phyloP scores from a whole-genome alignment of 2,888 invertebrate species.

The Philereme transversata region DNA sequence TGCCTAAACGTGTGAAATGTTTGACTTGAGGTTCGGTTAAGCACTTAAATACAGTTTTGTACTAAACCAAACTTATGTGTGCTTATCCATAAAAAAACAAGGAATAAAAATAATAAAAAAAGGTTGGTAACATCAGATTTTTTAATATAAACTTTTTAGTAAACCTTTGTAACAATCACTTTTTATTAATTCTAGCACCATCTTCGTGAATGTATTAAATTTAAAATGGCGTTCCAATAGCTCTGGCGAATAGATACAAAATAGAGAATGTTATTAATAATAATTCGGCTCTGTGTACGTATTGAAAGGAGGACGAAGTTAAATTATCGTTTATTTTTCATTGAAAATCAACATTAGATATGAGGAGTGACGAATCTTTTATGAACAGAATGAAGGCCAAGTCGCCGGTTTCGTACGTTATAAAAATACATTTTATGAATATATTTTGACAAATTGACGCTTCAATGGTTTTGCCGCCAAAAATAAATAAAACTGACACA shows the following conservation, averaged over 20 bases:
- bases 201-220: not conserved
- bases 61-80: no score
- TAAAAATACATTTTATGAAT: slow-evolving; percentile 21
- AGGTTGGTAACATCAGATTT: not conserved
- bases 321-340: slow-evolving; percentile 13
- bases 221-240: slow-evolving; percentile 13
- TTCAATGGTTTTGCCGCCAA: slow-evolving; percentile 4
- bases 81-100: no score
- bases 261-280: no score
- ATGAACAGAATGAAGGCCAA: slow-evolving; percentile 30
- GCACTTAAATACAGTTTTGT: no score
- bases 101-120: no score
- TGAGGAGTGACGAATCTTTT: slow-evolving; percentile 26
- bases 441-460: slow-evolving; percentile 7
- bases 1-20: no score
- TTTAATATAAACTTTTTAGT: no score
- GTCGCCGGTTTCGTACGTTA: slow-evolving; percentile 17
- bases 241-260: not conserved
- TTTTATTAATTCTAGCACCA: not conserved
- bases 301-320: no score
- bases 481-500: no score
- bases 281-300: not conserved
- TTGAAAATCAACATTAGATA: slow-evolving; percentile 27
- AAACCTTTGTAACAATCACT: no score
- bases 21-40: no score